These are phyloP conservation scores for Serranus cabrilla DNA, from an alignment of 2,797 vertebrate species.

Conservation along the genomic window DNA sequence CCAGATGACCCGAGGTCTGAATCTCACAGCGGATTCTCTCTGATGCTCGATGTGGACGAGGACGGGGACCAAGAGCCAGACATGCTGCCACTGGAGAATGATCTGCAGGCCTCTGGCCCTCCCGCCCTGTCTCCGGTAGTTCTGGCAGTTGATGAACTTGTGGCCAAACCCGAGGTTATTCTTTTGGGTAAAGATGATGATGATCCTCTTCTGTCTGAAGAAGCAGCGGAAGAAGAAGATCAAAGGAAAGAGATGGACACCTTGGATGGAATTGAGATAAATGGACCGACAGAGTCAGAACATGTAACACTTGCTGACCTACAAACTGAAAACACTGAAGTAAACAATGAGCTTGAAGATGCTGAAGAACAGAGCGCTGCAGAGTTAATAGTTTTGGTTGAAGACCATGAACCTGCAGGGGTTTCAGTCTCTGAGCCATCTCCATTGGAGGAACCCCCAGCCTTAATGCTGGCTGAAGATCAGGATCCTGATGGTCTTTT, in stretches of 20 bases:
- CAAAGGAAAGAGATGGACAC: conserved; percentile 38
- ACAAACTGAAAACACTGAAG: conserved; percentile 26
- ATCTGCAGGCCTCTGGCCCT: conserved; percentile 25
- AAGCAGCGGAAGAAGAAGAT: conserved; percentile 38
- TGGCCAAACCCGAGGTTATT: conserved; percentile 50
- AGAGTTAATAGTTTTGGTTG: conserved; percentile 14
- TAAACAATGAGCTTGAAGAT: conserved; percentile 23
- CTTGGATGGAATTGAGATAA: conserved; percentile 26
- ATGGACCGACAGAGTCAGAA: conserved; percentile 24
- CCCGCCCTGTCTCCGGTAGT: conserved; percentile 15
- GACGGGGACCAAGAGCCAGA: conserved; percentile 70
- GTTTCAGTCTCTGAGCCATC: conserved; percentile 3
- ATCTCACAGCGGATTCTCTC: conserved; percentile 87
- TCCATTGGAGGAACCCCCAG: conserved; percentile 20
- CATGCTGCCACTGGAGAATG: conserved; percentile 41
- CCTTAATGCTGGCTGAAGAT: not conserved
- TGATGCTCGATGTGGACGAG: conserved; percentile 92
- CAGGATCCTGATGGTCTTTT: not conserved
- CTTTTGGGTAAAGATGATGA: conserved; percentile 51
- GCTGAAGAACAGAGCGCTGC: not conserved
- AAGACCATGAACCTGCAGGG: conserved; percentile 5
- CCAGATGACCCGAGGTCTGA: conserved; percentile 77
- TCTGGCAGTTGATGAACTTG: conserved; percentile 29
- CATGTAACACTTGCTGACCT: not conserved
- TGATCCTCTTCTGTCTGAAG: conserved; percentile 19